Percentiles rank a stretch among this genome's conserved stretches.
Conservation (phyloP, 2,797 vertebrate species). For the Eremophila alpestris region DNA sequence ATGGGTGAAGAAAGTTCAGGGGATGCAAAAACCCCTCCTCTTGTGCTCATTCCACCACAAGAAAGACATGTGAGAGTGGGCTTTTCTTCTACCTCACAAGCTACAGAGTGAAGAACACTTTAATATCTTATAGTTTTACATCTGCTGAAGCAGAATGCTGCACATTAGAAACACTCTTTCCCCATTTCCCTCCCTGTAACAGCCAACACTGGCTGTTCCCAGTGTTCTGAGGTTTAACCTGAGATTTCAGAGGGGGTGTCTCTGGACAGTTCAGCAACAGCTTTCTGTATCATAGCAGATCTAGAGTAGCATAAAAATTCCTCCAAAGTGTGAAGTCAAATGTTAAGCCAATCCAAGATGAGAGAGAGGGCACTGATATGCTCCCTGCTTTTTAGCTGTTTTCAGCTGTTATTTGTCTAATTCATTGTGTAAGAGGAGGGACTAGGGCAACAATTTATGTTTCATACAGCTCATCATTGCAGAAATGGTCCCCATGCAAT, state of each 20-base stretch:
- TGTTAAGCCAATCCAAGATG: neutral
- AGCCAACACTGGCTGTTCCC: neutral
- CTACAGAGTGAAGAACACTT: neutral
- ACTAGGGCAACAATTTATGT: neutral
- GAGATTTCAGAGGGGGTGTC: neutral
- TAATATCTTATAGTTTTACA: neutral
- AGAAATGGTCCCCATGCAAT: neutral
- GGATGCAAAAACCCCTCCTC: neutral
- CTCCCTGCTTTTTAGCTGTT: neutral
- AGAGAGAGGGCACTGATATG: neutral
- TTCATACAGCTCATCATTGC: neutral
- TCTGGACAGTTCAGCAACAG: neutral
- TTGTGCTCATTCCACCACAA: neutral
- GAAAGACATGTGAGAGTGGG: neutral
- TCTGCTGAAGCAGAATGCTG: neutral
- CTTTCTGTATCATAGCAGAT: neutral
- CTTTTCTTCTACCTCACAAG: neutral
- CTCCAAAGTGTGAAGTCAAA: neutral
- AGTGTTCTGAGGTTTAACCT: neutral
- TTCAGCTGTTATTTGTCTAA: neutral
- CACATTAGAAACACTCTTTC: neutral
- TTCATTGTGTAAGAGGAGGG: neutral
- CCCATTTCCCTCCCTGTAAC: neutral
- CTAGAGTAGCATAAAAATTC: neutral
- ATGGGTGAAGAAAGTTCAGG: neutral